A percentile compares a stretch with the other conserved stretches of the same genome.
These are phyloP conservation scores for Sebastes umbrosus DNA, from an alignment of 2,797 vertebrate species.

Conservation along the genomic window DNA sequence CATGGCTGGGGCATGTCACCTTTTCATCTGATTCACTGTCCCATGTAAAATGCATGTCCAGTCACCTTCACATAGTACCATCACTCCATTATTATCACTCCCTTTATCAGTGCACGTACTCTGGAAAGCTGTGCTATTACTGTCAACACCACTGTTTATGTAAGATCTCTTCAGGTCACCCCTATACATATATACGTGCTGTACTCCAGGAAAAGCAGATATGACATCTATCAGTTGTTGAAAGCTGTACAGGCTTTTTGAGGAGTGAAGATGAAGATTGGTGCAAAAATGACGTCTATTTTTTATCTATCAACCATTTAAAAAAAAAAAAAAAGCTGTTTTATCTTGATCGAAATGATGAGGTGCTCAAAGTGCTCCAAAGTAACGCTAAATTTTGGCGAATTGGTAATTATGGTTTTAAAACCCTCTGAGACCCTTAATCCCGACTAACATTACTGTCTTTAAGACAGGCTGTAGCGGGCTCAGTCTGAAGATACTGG, in stretches of 20 bases:
- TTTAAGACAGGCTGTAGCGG: too few relatives aligned
- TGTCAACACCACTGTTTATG: constrained; percentile 74
- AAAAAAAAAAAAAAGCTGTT: not conserved
- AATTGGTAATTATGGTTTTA: too few relatives aligned
- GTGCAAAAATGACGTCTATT: not conserved
- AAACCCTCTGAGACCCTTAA: too few relatives aligned
- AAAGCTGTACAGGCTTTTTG: not conserved
- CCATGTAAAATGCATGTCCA: not conserved
- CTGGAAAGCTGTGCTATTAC: constrained; percentile 61
- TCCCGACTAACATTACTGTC: too few relatives aligned
- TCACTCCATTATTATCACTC: not conserved
- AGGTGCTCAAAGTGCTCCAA: not conserved
- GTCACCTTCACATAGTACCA: constrained; percentile 58
- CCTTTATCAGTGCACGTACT: constrained; percentile 36
- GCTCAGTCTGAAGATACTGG: too few relatives aligned
- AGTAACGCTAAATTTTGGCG: too few relatives aligned
- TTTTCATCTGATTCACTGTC: not conserved
- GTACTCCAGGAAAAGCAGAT: constrained; percentile 11
- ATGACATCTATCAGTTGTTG: not conserved
- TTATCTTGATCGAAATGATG: not conserved
- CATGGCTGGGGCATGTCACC: not conserved
- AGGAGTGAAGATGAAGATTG: not conserved
- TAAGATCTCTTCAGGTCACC: constrained; percentile 37
- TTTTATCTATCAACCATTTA: too few relatives aligned
- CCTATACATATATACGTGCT: not conserved